These are phyloP conservation scores for Mechanitis messenoides DNA, from an alignment of 2,888 invertebrate genomes.

Conservation along the genomic window DNA sequence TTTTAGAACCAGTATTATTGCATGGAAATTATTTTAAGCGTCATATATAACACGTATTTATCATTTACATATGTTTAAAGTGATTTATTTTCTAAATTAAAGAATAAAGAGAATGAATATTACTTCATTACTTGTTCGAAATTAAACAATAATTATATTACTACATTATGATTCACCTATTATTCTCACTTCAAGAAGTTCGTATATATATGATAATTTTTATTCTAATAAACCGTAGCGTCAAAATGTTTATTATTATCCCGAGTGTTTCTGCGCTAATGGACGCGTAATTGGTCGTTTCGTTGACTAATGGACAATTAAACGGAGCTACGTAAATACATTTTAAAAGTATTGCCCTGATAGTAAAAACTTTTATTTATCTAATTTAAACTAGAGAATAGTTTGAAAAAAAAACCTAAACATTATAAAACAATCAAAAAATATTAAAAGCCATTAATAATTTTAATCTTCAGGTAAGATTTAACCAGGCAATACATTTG, in stretches of 20 bases:
- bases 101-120: no score
- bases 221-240: conserved; percentile 9
- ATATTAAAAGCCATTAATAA: background rate
- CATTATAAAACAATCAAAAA: background rate
- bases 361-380: conserved; percentile 24
- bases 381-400: conserved; percentile 13
- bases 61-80: no score
- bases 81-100: no score
- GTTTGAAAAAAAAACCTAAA: conserved; percentile 7
- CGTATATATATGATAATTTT: background rate
- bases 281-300: conserved; percentile 71
- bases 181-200: no score
- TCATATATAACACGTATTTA: no score
- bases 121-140: no score
- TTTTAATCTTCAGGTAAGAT: background rate
- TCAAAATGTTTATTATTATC: conserved; percentile 11
- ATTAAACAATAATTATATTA: no score
- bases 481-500: no score
- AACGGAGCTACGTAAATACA: conserved; percentile 35
- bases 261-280: conserved; percentile 47
- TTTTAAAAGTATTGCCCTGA: conserved; percentile 30
- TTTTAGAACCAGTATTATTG: background rate
- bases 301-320: conserved; percentile 74
- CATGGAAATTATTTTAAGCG: no score
- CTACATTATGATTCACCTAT: no score